Evolutionary conservation across 2,888 invertebrate genomes (phyloP), one percentile per base, ranked within the genome.

Genomic region (Spilosoma lubricipeda): DNA sequence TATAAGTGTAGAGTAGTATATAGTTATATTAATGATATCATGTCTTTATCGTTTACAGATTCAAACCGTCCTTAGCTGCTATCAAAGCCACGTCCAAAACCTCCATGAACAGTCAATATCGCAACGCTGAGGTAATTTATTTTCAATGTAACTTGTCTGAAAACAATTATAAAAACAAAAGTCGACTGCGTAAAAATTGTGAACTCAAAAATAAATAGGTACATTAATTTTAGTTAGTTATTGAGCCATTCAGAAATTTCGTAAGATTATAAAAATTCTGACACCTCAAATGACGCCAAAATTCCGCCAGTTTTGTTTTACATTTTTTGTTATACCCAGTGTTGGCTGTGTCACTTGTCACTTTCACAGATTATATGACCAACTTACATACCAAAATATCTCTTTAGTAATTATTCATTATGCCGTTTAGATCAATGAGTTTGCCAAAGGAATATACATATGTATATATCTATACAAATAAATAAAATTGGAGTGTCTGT

Each of bases 61-160:
- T 97, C 91, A 98, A 98, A 90, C 98, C 98, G 80, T 98, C 98
- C 82, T 93, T 98, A 88, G 97, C 97, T 73, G 98, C 98, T 73
- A 98, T 98, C 83, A 97, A 97, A 90, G 97, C 98, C 77, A 96
- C 97, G 74, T 98, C 98, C 76, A 97, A 98, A 85, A 97, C 97
- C 71, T 98, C 98, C 74, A 94, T 98, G 87, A 97, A 96, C 88
- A 98, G 97, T 74, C 98, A 98, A 89, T 86, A 89, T 73, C 90
- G 91, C 77, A 90, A 89, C 74, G 86, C 77, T 74, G 98, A 98
- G 89, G 97, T 98, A 89, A 96, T 95, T 30, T n/a, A 15, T 3
- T 70, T 52, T 56, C 20, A 52, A 7, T 52, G 2, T 59, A 39
- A 52, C n/a, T 36, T 7, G 13, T 4, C 11, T 52, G 15, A 7